Evolutionary conservation across 1,140 invertebrate genomes (phyloP).

Genomic region (Drosophila micromelanica): DNA sequence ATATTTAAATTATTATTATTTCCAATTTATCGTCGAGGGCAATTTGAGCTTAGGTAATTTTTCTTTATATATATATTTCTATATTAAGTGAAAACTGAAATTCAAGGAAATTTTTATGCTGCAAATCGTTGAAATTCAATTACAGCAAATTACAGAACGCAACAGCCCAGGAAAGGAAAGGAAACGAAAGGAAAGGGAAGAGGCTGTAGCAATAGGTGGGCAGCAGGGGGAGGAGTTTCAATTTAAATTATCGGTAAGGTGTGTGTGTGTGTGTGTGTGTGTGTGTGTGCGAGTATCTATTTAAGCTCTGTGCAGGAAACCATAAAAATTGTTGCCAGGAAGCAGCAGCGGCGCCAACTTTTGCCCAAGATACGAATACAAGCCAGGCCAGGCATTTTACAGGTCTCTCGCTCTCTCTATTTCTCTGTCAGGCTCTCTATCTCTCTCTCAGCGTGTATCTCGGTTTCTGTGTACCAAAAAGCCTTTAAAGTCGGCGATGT

Average conservation of each 20-base stretch:
- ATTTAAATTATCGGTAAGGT: slow-evolving; percentile 68
- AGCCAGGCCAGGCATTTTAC: background rate
- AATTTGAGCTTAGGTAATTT: too few species aligned
- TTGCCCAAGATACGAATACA: slow-evolving; percentile 46
- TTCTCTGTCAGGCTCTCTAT: background rate
- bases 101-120: slow-evolving; percentile 38
- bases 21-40: too few species aligned
- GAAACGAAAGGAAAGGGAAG: background rate
- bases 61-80: too few species aligned
- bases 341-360: slow-evolving; percentile 55
- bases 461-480: slow-evolving; percentile 14
- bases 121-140: slow-evolving; percentile 68
- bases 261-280: slow-evolving; percentile 11
- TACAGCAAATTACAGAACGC: slow-evolving; percentile 58
- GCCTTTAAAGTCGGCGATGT: slow-evolving; percentile 56
- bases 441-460: background rate
- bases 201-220: background rate
- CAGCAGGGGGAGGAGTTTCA: slow-evolving; percentile 12
- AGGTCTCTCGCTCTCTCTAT: background rate
- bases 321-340: slow-evolving; percentile 71
- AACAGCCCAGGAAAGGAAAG: background rate
- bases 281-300: slow-evolving; percentile 40
- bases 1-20: too few species aligned
- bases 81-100: slow-evolving; percentile 7
- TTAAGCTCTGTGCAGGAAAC: slow-evolving; percentile 64